Conservation (phyloP, 2,797 vertebrate species). For the Lithobates pipiens region DNA sequence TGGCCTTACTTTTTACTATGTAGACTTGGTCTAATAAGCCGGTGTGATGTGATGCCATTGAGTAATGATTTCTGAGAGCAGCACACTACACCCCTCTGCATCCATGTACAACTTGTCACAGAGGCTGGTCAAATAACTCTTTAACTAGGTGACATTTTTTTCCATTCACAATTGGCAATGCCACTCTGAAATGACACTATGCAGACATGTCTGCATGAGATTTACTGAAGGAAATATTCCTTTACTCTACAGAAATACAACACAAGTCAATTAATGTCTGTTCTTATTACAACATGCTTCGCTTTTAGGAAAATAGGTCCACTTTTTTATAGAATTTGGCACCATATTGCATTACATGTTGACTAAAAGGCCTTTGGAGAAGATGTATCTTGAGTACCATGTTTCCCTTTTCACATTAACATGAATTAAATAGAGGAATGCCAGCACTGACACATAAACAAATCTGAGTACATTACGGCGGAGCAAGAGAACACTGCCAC, state of each 20-base stretch:
- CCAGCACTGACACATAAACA: conserved; percentile 30
- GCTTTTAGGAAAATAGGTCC: conserved; percentile 4
- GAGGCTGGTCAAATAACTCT: not conserved
- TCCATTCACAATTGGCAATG: not conserved
- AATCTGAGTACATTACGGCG: not conserved
- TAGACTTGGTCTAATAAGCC: not conserved
- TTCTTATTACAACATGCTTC: conserved; percentile 17
- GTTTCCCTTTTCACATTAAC: conserved; percentile 19
- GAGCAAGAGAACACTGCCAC: not conserved
- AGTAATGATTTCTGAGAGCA: not conserved
- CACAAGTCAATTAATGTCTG: conserved; percentile 24
- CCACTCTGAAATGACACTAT: conserved; percentile 17
- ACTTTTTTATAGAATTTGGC: conserved; percentile 27
- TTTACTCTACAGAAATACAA: not conserved
- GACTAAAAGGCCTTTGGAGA: conserved; percentile 10
- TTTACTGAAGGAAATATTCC: conserved; percentile 34
- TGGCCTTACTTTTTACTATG: not conserved
- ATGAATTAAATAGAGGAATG: conserved; percentile 14
- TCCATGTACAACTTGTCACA: not conserved
- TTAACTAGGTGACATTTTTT: conserved; percentile 5
- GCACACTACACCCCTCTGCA: not conserved
- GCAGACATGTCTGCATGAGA: not conserved
- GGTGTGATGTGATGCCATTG: not conserved
- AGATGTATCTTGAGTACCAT: not conserved
- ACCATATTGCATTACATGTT: conserved; percentile 32